phyloP scores from a whole-genome alignment of 2,888 invertebrate genomes.

The Nephrotoma appendiculata region DNA sequence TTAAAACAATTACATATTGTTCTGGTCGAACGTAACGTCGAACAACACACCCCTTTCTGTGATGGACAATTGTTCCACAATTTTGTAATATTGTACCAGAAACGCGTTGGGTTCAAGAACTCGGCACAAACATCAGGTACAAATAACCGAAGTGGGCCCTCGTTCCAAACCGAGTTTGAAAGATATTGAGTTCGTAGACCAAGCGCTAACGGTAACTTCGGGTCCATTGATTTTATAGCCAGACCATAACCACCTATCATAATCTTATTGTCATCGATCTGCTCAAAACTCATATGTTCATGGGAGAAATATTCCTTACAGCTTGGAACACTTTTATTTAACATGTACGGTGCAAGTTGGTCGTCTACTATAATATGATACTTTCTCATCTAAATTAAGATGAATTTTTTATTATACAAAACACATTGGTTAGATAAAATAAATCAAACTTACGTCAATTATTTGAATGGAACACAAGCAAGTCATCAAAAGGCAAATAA shows the following conservation, averaged over 20 bases:
- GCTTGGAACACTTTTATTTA: background rate
- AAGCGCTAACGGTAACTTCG: background rate
- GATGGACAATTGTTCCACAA: background rate
- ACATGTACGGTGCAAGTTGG: background rate
- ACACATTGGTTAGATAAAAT: background rate
- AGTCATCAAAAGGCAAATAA: background rate
- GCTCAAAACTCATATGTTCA: background rate
- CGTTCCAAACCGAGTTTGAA: background rate
- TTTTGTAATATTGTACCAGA: background rate
- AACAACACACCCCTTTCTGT: background rate
- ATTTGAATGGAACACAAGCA: background rate
- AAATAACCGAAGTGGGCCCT: background rate
- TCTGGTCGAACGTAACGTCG: background rate
- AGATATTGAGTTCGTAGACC: background rate
- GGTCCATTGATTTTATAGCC: background rate
- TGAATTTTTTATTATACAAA: background rate
- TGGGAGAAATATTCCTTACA: background rate
- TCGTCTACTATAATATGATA: background rate
- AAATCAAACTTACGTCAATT: background rate
- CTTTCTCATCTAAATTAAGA: background rate
- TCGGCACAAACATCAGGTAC: background rate
- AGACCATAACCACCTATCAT: background rate
- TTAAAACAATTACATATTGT: no score
- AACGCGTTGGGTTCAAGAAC: background rate
- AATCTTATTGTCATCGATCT: background rate